phyloP scores from a whole-genome alignment of 2,113 vertebrate genomes.

The Gambusia holbrooki region DNA sequence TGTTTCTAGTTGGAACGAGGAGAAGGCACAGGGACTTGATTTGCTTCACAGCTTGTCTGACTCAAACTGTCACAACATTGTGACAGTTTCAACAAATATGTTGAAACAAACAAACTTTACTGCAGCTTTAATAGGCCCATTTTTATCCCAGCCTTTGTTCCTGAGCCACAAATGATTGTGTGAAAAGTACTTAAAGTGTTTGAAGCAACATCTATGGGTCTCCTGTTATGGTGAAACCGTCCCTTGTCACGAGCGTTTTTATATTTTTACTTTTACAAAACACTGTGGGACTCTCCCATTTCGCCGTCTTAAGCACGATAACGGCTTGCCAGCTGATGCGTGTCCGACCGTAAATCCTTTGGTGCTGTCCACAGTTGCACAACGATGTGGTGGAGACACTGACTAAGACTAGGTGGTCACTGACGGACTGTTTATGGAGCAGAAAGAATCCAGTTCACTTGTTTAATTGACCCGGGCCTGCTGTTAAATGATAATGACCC shows the following conservation, averaged over 20 bases:
- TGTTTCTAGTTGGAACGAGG: too few relatives aligned
- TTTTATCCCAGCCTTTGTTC: too few relatives aligned
- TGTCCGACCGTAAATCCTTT: constrained; percentile 2
- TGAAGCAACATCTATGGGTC: not conserved
- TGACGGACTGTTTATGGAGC: constrained; percentile 30
- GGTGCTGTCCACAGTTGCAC: not conserved
- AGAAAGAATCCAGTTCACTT: constrained; percentile 38
- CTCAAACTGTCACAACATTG: too few relatives aligned
- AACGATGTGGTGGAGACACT: not conserved
- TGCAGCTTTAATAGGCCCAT: constrained; percentile 5
- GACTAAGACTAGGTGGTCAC: constrained; percentile 41
- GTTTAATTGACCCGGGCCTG: constrained; percentile 52
- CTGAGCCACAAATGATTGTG: too few relatives aligned
- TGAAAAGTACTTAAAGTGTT: not conserved
- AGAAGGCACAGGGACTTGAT: too few relatives aligned
- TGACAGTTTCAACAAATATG: too few relatives aligned
- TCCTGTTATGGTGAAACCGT: constrained; percentile 55
- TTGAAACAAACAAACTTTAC: too few relatives aligned
- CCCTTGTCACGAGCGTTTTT: constrained; percentile 45
- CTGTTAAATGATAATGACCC: constrained; percentile 30
- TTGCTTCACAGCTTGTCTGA: too few relatives aligned
- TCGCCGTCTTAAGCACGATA: constrained; percentile 9
- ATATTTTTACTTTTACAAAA: constrained; percentile 45
- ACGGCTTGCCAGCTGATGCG: constrained; percentile 4
- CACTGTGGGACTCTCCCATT: constrained; percentile 15